These are phyloP conservation scores for Choreutis nemorana DNA, from an alignment of 2,888 invertebrate species.

Conservation along the genomic window DNA sequence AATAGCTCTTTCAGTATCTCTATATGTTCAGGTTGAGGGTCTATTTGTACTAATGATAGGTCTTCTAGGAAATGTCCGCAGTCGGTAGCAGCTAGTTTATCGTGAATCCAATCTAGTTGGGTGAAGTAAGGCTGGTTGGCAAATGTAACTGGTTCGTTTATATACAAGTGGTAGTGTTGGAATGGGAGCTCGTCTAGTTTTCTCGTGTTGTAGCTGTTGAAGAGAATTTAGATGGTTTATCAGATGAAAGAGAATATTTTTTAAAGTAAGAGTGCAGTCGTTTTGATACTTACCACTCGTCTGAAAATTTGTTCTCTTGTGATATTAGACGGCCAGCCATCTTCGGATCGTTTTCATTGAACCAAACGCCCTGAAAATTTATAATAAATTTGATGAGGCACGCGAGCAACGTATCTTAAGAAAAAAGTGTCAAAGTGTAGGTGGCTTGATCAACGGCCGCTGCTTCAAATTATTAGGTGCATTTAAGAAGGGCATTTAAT, in stretches of 20 bases:
- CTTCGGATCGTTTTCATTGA: constrained; percentile 59
- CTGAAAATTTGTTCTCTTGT: constrained; percentile 64
- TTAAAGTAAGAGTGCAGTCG: neutral
- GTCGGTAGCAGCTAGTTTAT: constrained; percentile 81
- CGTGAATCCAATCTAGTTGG: constrained; percentile 79
- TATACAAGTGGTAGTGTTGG: constrained; percentile 72
- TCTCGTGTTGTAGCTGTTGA: constrained; percentile 75
- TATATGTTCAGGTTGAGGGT: constrained; percentile 57
- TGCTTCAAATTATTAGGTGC: too few species aligned
- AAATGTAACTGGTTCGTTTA: constrained; percentile 61
- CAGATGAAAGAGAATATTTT: neutral
- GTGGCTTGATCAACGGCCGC: too few species aligned
- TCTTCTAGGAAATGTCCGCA: constrained; percentile 81
- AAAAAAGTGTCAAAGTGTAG: too few species aligned
- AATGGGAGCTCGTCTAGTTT: constrained; percentile 85
- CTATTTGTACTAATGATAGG: constrained; percentile 64
- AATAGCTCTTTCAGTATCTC: constrained; percentile 73
- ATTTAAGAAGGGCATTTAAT: too few species aligned
- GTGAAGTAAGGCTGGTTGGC: constrained; percentile 75
- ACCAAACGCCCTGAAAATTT: constrained; percentile 66
- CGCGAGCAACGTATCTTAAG: too few species aligned
- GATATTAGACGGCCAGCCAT: constrained; percentile 66
- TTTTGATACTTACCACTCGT: constrained; percentile 42
- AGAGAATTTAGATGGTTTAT: neutral
- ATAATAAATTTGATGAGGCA: too few species aligned